phyloP scores from a whole-genome alignment of 2,888 invertebrate species.

The Coremacera marginata region DNA sequence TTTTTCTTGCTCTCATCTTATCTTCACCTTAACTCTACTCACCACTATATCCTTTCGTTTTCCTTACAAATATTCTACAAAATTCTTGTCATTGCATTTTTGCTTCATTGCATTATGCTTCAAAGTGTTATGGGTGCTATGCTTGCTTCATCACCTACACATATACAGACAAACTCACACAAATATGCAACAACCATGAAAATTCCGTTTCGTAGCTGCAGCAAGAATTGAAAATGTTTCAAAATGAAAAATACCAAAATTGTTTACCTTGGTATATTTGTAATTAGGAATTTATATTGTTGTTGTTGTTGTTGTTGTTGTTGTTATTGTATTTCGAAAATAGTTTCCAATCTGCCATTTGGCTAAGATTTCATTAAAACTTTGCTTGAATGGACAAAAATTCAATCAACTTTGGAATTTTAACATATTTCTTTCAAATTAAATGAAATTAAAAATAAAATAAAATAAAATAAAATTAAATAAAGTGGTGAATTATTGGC shows the following conservation, averaged over 20 bases:
- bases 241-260: constrained; percentile 41
- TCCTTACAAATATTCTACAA: constrained; percentile 1
- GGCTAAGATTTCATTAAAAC: constrained; percentile 38
- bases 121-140: not conserved
- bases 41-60: not conserved
- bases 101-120: not conserved
- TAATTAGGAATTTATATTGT: constrained; percentile 42
- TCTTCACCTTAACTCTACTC: not conserved
- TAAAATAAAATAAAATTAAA: not conserved
- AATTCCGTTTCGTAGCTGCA: not conserved
- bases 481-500: too few relatives aligned
- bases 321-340: not conserved
- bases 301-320: not conserved
- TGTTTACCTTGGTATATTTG: constrained; percentile 43
- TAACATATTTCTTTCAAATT: not conserved
- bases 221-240: constrained; percentile 32
- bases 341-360: not conserved
- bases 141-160: not conserved
- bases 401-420: constrained; percentile 55
- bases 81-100: not conserved
- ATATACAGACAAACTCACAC: not conserved
- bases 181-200: not conserved
- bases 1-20: not conserved
- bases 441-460: not conserved
- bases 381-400: constrained; percentile 54